phyloP scores from a whole-genome alignment of 2,113 vertebrate species.

The Tautogolabrus adspersus region DNA sequence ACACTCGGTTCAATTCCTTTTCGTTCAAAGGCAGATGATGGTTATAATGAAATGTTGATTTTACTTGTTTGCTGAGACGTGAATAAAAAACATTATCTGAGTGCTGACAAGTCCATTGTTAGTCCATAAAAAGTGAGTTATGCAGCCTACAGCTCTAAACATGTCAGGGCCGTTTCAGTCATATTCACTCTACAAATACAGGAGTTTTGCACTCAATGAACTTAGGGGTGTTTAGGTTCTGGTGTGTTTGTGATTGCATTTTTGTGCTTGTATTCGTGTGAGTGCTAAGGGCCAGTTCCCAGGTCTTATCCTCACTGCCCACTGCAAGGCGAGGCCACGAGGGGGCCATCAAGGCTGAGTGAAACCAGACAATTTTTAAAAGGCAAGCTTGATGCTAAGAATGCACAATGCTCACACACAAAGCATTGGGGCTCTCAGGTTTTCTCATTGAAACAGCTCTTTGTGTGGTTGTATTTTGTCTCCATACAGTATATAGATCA shows the following conservation, averaged over 20 bases:
- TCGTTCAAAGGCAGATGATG: slow-evolving; percentile 7
- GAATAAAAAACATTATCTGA: slow-evolving; percentile 30
- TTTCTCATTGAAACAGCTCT: background rate
- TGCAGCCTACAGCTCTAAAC: slow-evolving; percentile 61
- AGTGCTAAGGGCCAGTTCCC: background rate
- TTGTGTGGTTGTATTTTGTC: background rate
- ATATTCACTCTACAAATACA: slow-evolving; percentile 41
- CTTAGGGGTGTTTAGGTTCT: slow-evolving; percentile 21
- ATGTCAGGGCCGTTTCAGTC: slow-evolving; percentile 56
- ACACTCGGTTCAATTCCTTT: slow-evolving; percentile 16
- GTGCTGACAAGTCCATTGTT: slow-evolving; percentile 2
- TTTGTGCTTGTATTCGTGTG: slow-evolving; percentile 2
- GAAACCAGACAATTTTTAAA: slow-evolving; percentile 57
- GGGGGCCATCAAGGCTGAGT: slow-evolving; percentile 45
- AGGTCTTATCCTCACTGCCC: slow-evolving; percentile 23
- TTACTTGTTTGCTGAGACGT: slow-evolving; percentile 2
- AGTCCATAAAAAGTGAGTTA: slow-evolving; percentile 23
- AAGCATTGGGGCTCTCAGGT: background rate
- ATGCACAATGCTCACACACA: slow-evolving; percentile 6
- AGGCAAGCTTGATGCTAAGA: slow-evolving; percentile 19
- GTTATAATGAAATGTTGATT: background rate
- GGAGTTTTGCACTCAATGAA: slow-evolving; percentile 39
- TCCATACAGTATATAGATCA: background rate
- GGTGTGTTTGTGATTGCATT: background rate
- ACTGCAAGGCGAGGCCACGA: slow-evolving; percentile 41